Percentiles rank a stretch among this genome's conserved stretches.
Conservation (phyloP, 2,797 vertebrate species). For the Hypotaenidia philippensis region DNA sequence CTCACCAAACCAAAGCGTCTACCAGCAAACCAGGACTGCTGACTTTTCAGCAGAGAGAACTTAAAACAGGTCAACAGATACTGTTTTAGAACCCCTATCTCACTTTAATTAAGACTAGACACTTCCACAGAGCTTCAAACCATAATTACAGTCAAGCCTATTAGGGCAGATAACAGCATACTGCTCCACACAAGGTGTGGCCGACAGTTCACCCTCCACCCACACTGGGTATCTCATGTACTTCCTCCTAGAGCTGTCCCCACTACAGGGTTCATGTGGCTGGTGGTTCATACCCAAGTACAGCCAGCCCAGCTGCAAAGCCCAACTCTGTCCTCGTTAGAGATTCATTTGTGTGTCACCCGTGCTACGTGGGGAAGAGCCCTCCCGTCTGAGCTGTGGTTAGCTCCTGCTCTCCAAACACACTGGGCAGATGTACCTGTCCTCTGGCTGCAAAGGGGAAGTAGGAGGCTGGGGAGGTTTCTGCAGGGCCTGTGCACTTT, state of each 20-base stretch:
- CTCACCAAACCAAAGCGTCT: not conserved
- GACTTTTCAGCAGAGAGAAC: not conserved
- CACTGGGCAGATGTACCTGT: fast-evolving
- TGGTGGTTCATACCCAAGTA: not conserved
- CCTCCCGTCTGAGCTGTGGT: fast-evolving
- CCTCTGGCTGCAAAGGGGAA: not conserved
- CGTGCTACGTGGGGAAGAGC: fast-evolving
- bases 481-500: not conserved
- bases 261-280: fast-evolving
- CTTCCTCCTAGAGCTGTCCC: not conserved
- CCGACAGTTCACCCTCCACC: fast-evolving
- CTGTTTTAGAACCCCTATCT: not conserved
- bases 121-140: not conserved
- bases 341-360: fast-evolving
- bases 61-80: fast-evolving
- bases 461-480: not conserved
- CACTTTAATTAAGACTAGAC: constrained; percentile 34
- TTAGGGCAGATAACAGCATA: not conserved
- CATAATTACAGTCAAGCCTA: not conserved
- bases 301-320: not conserved
- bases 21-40: not conserved
- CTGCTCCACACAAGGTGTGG: not conserved
- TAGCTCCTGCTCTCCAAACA: not conserved
- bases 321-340: not conserved
- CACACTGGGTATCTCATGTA: fast-evolving